Conservation (phyloP, 2,888 invertebrate genomes). For the Ethmia dodecea region DNA sequence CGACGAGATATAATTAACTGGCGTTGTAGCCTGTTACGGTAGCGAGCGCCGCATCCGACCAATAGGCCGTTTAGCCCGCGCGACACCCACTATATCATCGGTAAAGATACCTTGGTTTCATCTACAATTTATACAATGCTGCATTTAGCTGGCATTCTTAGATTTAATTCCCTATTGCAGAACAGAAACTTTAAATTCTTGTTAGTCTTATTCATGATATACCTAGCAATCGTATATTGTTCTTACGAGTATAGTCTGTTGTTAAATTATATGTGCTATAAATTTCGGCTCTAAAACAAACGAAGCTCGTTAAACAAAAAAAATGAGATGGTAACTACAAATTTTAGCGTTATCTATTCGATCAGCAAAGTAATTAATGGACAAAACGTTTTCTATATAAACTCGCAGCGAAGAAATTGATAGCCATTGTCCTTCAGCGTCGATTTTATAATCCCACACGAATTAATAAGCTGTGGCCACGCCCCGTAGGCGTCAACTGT, state of each 20-base stretch:
- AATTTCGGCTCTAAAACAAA: no score
- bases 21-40: conserved; percentile 47
- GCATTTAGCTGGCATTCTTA: no score
- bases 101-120: no score
- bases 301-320: not conserved
- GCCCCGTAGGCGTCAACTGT: conserved; percentile 69
- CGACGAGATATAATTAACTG: conserved; percentile 59
- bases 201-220: no score
- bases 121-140: no score
- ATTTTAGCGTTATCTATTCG: conserved; percentile 7
- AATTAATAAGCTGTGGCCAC: conserved; percentile 68
- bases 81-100: conserved; percentile 41
- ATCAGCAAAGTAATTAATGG: conserved; percentile 11
- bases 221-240: no score
- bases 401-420: conserved; percentile 11
- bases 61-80: conserved; percentile 31
- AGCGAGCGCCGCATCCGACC: conserved; percentile 39
- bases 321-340: conserved; percentile 1
- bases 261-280: no score
- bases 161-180: no score
- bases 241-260: no score
- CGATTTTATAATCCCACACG: conserved; percentile 58
- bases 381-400: conserved; percentile 7
- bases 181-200: no score
- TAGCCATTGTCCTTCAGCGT: conserved; percentile 45